Evolutionary conservation across 1,140 invertebrate genomes (phyloP).

Genomic region (Drosophila albomicans): DNA sequence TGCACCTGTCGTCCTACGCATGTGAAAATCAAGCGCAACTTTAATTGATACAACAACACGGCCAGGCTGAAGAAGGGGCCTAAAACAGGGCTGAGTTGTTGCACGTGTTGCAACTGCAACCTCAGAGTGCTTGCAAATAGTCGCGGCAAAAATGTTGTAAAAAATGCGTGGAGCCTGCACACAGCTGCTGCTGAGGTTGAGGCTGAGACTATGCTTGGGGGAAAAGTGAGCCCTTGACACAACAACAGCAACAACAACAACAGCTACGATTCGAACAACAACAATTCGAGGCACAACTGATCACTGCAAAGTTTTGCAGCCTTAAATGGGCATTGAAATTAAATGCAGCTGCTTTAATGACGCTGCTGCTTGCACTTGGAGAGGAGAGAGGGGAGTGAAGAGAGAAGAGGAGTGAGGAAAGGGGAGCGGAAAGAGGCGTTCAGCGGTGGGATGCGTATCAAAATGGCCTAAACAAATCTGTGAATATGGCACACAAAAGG

Average conservation of each 20-base stretch:
- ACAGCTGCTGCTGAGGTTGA: conserved; percentile 55
- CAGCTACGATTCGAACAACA: conserved; percentile 14
- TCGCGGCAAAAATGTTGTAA: conserved; percentile 82
- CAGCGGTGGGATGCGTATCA: conserved; percentile 47
- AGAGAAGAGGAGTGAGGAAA: too few species aligned
- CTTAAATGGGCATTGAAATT: conserved; percentile 82
- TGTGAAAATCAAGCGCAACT: conserved; percentile 81
- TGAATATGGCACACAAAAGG: conserved; percentile 61
- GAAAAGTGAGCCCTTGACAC: conserved; percentile 47
- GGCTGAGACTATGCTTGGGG: conserved; percentile 41
- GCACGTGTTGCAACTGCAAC: conserved; percentile 56
- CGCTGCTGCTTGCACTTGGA: conserved; percentile 44
- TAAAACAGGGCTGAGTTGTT: conserved; percentile 42
- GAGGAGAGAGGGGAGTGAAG: too few species aligned
- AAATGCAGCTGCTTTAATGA: conserved; percentile 82
- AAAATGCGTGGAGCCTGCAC: conserved; percentile 65
- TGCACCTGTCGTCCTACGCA: conserved; percentile 81
- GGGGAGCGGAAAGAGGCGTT: not conserved
- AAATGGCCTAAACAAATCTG: conserved; percentile 71
- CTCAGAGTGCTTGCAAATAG: conserved; percentile 41
- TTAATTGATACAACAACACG: conserved; percentile 76
- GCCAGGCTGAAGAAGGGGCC: conserved; percentile 10
- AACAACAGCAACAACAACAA: conserved; percentile 34
- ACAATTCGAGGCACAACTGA: conserved; percentile 17
- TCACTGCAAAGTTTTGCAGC: conserved; percentile 46